Percentiles rank a stretch among this genome's conserved stretches.
Evolutionary conservation across 2,888 invertebrate species (phyloP).

Genomic region (Acheta domesticus): DNA sequence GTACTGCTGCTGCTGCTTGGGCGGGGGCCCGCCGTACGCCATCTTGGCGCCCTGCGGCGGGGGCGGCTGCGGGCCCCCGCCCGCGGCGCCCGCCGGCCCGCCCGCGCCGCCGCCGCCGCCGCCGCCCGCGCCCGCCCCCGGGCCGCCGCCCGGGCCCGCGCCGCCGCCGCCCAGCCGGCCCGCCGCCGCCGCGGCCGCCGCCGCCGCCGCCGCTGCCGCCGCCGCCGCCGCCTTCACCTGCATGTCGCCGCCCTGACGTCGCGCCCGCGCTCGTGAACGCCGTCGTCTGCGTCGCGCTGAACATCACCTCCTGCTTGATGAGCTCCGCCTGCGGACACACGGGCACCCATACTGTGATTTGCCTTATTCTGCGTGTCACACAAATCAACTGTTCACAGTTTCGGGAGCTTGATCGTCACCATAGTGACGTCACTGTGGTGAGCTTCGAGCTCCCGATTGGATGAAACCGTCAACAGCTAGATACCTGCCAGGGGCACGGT

Average conservation of each 20-base stretch:
- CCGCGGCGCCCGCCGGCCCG: not conserved
- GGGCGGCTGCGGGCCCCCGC: constrained; percentile 32
- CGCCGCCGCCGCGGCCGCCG: constrained; percentile 37
- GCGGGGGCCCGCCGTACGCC: constrained; percentile 38
- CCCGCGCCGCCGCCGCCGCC: constrained; percentile 38
- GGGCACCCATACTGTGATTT: no score
- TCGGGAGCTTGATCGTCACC: no score
- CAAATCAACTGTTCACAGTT: no score
- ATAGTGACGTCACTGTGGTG: no score
- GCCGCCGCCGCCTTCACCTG: constrained; percentile 33
- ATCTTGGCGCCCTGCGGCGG: constrained; percentile 19
- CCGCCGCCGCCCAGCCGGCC: constrained; percentile 36
- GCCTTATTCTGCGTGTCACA: no score
- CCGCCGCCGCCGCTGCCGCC: constrained; percentile 34
- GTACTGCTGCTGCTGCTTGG: constrained; percentile 51
- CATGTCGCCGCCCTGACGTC: constrained; percentile 21
- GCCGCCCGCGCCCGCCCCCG: constrained; percentile 21
- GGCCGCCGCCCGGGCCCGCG: constrained; percentile 33
- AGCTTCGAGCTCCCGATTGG: no score
- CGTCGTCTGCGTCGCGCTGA: constrained; percentile 36
- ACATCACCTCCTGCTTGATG: constrained; percentile 42
- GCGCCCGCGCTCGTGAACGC: constrained; percentile 30
- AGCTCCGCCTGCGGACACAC: constrained; percentile 27
- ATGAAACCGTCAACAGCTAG: no score
- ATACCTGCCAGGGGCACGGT: no score